phyloP scores from a whole-genome alignment of 2,113 vertebrate genomes.

The Dromas ardeola region DNA sequence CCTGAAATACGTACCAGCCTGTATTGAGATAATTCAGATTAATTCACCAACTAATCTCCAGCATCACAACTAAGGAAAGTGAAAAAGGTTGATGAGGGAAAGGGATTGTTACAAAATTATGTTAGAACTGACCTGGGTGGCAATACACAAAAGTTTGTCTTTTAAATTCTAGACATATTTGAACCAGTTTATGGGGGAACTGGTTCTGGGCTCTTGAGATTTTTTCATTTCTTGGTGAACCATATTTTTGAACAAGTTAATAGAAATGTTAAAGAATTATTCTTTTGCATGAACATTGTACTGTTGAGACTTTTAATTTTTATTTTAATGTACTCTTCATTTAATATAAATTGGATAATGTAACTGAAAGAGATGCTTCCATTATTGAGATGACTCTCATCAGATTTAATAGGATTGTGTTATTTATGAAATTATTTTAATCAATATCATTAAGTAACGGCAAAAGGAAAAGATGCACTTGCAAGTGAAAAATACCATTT shows the following conservation, averaged over 20 bases:
- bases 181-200: background rate
- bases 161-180: background rate
- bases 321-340: background rate
- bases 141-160: background rate
- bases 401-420: background rate
- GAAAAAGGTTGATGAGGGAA: background rate
- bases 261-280: background rate
- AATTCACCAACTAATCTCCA: background rate
- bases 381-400: background rate
- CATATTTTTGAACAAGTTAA: background rate
- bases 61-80: background rate
- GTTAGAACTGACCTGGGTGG: background rate
- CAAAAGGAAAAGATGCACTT: background rate
- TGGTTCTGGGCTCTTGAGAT: background rate
- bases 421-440: background rate
- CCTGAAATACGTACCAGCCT: background rate
- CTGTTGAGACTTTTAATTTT: background rate
- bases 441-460: background rate
- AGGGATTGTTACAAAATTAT: background rate
- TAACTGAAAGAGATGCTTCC: background rate
- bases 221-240: background rate
- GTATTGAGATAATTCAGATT: background rate
- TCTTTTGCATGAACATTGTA: background rate
- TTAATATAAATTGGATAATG: background rate
- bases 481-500: background rate